Conservation (phyloP, 2,797 vertebrate genomes). For the Dendrocincla fuliginosa region DNA sequence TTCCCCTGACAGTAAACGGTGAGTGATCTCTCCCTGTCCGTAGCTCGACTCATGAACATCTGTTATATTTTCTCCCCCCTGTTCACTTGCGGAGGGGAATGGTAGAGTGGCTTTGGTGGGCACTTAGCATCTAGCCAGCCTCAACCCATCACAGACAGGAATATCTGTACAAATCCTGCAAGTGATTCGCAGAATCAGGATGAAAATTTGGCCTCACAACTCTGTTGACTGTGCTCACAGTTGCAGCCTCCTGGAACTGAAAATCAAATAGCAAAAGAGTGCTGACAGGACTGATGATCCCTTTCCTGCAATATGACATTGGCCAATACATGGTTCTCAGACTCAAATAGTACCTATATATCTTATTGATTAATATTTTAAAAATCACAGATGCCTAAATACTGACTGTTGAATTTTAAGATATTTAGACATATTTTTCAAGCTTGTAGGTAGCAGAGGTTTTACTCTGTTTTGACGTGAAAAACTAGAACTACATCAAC, state of each 20-base stretch:
- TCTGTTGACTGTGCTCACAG: not conserved
- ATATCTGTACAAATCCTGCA: not conserved
- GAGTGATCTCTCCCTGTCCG: not conserved
- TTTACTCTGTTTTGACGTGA: not conserved
- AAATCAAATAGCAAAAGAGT: not conserved
- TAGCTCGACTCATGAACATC: not conserved
- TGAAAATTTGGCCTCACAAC: not conserved
- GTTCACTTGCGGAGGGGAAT: rapidly evolving
- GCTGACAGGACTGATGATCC: not conserved
- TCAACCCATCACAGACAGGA: not conserved
- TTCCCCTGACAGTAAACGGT: no score
- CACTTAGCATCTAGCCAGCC: not conserved
- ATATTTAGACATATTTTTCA: not conserved
- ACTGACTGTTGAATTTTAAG: not conserved
- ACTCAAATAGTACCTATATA: not conserved
- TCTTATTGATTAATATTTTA: not conserved
- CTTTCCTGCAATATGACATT: not conserved
- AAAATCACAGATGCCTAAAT: not conserved
- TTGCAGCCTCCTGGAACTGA: not conserved
- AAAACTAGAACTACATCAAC: not conserved
- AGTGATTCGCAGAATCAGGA: not conserved
- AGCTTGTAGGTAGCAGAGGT: not conserved
- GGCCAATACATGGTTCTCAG: not conserved
- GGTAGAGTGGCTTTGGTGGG: not conserved
- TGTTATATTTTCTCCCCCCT: not conserved